These are phyloP conservation scores for Hydraecia micacea DNA, from an alignment of 2,888 invertebrate genomes.

Conservation along the genomic window DNA sequence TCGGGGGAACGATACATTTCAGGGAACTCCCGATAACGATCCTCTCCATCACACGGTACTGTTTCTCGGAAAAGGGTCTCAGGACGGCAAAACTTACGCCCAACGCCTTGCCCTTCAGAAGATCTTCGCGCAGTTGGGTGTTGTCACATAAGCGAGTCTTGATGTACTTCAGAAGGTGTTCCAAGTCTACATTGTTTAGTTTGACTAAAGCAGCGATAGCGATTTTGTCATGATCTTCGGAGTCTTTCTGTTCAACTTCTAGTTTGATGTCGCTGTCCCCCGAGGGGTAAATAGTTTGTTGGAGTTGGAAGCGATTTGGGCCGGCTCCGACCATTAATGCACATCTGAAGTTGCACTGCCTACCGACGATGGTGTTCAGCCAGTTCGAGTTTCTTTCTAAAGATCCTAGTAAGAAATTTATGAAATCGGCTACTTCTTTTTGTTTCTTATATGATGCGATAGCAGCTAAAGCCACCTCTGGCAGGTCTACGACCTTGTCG, in stretches of 20 bases:
- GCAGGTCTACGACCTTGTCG: constrained; percentile 72
- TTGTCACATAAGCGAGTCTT: constrained; percentile 81
- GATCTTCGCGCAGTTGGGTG: constrained; percentile 77
- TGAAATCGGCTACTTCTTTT: constrained; percentile 83
- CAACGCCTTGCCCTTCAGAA: constrained; percentile 81
- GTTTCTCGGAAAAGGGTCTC: constrained; percentile 80
- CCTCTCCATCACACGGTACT: constrained; percentile 83
- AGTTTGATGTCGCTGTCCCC: constrained; percentile 77
- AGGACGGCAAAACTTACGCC: constrained; percentile 83
- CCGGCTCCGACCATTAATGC: constrained; percentile 84
- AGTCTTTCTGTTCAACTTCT: constrained; percentile 83
- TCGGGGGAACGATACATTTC: constrained; percentile 70
- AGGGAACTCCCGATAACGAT: constrained; percentile 77
- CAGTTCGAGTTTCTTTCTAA: constrained; percentile 83
- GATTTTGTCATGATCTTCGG: constrained; percentile 85
- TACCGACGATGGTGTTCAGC: constrained; percentile 81
- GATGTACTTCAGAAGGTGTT: constrained; percentile 79
- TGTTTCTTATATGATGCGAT: constrained; percentile 83
- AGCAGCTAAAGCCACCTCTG: constrained; percentile 84
- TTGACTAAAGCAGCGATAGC: constrained; percentile 83
- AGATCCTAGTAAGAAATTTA: constrained; percentile 80
- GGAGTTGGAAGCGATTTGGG: constrained; percentile 84
- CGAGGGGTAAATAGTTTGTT: constrained; percentile 85
- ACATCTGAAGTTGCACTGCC: constrained; percentile 82
- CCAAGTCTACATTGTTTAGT: constrained; percentile 77